Evolutionary conservation across 2,797 vertebrate species (phyloP), one percentile per base, ranked within the genome.

Genomic region (Sebastes reedi): DNA sequence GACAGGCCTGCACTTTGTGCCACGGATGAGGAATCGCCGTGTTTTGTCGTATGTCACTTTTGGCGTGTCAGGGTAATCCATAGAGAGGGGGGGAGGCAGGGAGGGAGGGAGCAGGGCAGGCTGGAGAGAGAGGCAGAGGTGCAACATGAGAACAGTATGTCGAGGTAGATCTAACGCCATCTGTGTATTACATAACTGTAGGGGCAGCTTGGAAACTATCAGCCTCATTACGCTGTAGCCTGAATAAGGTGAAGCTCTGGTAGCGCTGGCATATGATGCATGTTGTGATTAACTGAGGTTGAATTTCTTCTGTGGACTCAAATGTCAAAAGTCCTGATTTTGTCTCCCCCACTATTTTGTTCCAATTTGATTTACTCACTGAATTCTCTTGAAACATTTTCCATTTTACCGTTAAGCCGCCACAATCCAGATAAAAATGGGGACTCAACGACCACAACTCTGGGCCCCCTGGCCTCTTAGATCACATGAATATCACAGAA

Each of bases 21-120:
- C 76, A 77, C 4, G 24, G 77, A 90, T 73, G 75, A 80, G 55
- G 76, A 69, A 74, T 50, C 71, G 42, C 67, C 25, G 12, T 86
- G 67, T 87, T 90, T 80, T 88, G 89, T 88, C 85, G 90, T 90
- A 88, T 89, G 88, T 92, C 92, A 89, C 59, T 75, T 73, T 64
- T 55, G 72, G 83, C 8, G 2, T 62, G 64, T 61, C 25, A 58
- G 54, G 24, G 25, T 75, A 59, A 58, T 73, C 55, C 62, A 70
- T 34, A 34, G 67, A 67, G 46, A 75, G 27, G 30, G 11, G n/a
- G 11, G 36, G 34, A 12, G 3, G 9, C 3, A 10, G 2, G 36
- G 36, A 13, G 4, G 34, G 4, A 4, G 84, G 80, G 52, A 68
- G 46, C 71, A 67, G 77, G 72, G 61, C 76, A 86, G 84, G 77